Evolutionary conservation across 2,113 vertebrate species (phyloP), one percentile per base, ranked within the genome.

Genomic region (Australoheros scitulus): DNA sequence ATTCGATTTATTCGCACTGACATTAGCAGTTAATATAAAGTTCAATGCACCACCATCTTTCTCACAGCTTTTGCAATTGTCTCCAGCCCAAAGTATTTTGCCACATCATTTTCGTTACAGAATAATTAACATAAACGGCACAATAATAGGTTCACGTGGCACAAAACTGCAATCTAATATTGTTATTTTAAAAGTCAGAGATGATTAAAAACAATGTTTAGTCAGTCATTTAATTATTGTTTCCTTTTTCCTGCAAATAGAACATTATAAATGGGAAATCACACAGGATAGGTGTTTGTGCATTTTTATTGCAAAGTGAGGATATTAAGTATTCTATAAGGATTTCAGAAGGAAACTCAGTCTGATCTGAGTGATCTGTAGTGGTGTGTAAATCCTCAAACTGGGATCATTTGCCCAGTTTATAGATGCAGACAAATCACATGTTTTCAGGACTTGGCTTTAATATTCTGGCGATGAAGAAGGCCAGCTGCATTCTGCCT

Each of bases 181-280:
- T 50, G 65, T 32, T 52, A 52, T 72, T 55, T 52, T 20, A 72
- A 52, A 70, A 72, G 47, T 72, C 26, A 32, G 47, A 18, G 43
- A 52, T 20, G 26, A 55, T 55, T 72, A 14, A 32, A 72, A 72
- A 52, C 26, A 72, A 52, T 47, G n/a, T 72, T 72, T 72, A 52
- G 50, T 72, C 43, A 72, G 26, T 72, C 47, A 13, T 70, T 70
- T 70, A 72, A 52, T 55, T 72, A 72, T 72, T 55, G 47, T 72
- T 26, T 50, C 43, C 50, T 55, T 55, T 11, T 32, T 52, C 20
- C 26, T 18, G 29, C 47, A n/a, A 55, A 55, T 55, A 34, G 43
- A 72, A 72, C 52, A 32, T 34, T 55, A 55, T n/a, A 72, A 72
- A 72, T 55, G 68, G 24, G 47, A 72, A 32, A 72, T 72, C 26